Conservation (phyloP, 2,113 vertebrate species). For the Thomomys bottae region DNA sequence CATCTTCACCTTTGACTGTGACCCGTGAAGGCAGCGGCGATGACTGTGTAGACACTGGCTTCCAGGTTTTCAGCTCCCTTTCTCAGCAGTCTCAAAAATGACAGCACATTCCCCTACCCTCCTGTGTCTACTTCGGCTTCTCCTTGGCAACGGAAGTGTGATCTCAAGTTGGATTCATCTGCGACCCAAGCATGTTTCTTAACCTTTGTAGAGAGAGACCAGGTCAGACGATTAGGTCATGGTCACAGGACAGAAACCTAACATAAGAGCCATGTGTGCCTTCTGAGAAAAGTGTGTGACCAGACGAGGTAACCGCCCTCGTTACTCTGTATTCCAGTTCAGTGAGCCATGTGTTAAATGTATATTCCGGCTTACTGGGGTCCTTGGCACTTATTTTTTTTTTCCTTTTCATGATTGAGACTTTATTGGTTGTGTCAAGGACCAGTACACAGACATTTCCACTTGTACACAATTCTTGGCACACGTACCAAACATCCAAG, state of each 20-base stretch:
- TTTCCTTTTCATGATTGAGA: too few species aligned
- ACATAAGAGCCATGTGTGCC: not conserved
- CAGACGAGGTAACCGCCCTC: fast-evolving
- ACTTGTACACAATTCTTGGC: too few species aligned
- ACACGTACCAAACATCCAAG: too few species aligned
- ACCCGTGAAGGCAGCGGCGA: not conserved
- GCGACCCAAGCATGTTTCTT: not conserved
- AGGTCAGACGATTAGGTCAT: not conserved
- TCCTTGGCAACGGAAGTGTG: not conserved
- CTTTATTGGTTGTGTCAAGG: too few species aligned
- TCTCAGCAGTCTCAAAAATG: not conserved
- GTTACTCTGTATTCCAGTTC: not conserved
- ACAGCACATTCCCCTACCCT: not conserved
- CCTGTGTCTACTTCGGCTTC: not conserved
- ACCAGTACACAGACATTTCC: too few species aligned
- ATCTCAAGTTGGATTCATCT: not conserved
- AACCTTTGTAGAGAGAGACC: not conserved
- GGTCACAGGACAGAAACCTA: not conserved
- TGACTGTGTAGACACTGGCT: fast-evolving
- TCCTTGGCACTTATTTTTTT: not conserved
- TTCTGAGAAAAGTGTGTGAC: not conserved
- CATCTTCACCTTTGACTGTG: not conserved
- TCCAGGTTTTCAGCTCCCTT: not conserved
- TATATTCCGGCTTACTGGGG: not conserved
- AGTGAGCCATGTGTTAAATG: not conserved